A percentile compares a stretch with the other conserved stretches of the same genome.
phyloP scores from a whole-genome alignment of 23 tunicate species.

The Ciona savignyi region DNA sequence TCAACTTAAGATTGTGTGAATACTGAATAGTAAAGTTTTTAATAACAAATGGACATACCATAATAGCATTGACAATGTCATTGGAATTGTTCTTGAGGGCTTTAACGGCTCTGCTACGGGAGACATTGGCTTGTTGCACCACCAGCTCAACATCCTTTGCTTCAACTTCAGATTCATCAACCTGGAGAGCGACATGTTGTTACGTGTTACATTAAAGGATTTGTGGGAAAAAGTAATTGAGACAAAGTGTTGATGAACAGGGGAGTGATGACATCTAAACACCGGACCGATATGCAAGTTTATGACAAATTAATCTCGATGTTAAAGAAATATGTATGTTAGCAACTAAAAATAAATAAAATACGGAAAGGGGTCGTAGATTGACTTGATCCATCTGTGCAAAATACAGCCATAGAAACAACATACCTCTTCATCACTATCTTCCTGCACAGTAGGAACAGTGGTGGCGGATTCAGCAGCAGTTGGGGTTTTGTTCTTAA shows the following conservation, averaged over 20 bases:
- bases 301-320: no score
- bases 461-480: constrained; percentile 79
- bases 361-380: no score
- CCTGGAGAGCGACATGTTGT: constrained; percentile 17
- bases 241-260: not conserved
- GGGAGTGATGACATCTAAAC: not conserved
- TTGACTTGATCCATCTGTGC: no score
- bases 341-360: no score
- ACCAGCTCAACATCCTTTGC: constrained; percentile 96
- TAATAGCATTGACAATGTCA: constrained; percentile 99
- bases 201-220: no score
- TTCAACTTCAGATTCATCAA: constrained; percentile 81
- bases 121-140: constrained; percentile 97
- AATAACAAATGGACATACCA: constrained; percentile 84
- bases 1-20: no score
- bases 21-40: no score
- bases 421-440: constrained; percentile 87
- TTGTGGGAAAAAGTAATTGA: no score
- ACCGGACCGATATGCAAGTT: no score
- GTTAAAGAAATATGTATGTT: no score
- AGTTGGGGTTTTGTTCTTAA: constrained; percentile 65
- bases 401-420: no score
- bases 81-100: constrained; percentile 85
- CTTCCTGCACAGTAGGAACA: constrained; percentile 65
- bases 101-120: constrained; percentile 70